Evolutionary conservation across 2,113 vertebrate genomes (phyloP).

Genomic region (Oryzias javanicus): DNA sequence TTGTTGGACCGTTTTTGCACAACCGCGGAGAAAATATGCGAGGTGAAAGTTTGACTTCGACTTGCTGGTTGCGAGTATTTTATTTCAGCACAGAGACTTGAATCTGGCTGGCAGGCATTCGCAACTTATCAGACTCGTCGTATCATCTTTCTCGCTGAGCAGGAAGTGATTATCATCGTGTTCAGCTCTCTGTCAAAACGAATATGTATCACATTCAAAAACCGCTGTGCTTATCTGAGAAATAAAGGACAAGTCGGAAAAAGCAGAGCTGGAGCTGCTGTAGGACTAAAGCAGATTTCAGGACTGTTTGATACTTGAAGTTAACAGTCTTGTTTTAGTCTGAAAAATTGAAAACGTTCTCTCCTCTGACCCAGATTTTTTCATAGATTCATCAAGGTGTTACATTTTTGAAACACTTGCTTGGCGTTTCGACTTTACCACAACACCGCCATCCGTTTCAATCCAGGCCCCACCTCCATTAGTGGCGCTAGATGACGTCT

Average conservation of each 20-base stretch:
- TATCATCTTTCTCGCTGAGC: slow-evolving; percentile 11
- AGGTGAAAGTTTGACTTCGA: neutral
- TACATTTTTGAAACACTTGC: no score
- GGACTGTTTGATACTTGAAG: neutral
- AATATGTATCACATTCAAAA: slow-evolving; percentile 7
- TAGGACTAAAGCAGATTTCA: neutral
- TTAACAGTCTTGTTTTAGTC: neutral
- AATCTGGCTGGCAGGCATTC: slow-evolving; percentile 9
- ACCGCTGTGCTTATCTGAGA: slow-evolving; percentile 1
- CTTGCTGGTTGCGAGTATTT: slow-evolving; percentile 5
- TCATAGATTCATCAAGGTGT: no score
- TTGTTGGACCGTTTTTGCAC: neutral
- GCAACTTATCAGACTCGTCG: slow-evolving; percentile 14
- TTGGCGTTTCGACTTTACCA: neutral
- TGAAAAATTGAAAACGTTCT: no score
- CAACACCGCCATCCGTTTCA: slow-evolving; percentile 3
- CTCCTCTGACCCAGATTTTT: no score
- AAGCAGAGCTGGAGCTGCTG: neutral
- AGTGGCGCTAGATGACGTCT: slow-evolving; percentile 22
- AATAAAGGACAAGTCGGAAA: neutral
- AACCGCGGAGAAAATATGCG: neutral
- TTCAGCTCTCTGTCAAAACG: slow-evolving; percentile 18
- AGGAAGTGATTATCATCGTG: slow-evolving; percentile 6
- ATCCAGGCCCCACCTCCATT: slow-evolving; percentile 15
- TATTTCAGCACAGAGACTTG: slow-evolving; percentile 29